phyloP scores from a whole-genome alignment of 2,113 vertebrate species.

The Oceanodroma tethys region DNA sequence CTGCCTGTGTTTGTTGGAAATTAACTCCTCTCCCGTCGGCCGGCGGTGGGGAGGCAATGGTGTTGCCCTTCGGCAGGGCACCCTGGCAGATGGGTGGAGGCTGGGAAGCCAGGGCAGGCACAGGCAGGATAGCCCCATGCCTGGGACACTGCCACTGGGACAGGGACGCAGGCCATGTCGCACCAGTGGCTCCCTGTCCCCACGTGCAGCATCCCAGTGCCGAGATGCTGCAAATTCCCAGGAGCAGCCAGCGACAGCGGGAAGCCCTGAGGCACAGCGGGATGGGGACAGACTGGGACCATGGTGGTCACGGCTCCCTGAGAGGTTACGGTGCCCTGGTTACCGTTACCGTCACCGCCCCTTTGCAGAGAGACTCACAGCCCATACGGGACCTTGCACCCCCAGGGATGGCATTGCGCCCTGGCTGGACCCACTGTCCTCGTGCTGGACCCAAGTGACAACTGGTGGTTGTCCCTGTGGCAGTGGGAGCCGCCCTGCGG shows the following conservation, averaged over 20 bases:
- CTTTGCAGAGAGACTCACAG: neutral
- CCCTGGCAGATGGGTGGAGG: fast-evolving
- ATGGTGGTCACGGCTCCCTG: fast-evolving
- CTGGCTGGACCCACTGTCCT: neutral
- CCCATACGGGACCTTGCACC: neutral
- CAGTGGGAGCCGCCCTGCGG: neutral
- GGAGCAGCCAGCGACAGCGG: fast-evolving
- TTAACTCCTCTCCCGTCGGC: neutral
- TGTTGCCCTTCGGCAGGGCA: neutral
- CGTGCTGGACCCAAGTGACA: fast-evolving
- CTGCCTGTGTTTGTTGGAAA: neutral
- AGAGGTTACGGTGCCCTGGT: neutral
- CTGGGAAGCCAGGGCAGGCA: neutral
- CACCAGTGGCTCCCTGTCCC: neutral
- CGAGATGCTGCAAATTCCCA: fast-evolving
- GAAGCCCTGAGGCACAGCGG: neutral
- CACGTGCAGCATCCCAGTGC: neutral
- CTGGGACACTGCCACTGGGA: neutral
- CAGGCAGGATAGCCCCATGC: neutral
- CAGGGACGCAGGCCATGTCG: fast-evolving
- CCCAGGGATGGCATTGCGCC: neutral
- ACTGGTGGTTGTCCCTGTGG: neutral
- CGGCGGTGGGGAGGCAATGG: fast-evolving
- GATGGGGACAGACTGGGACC: neutral
- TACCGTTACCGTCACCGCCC: neutral